Evolutionary conservation across 1,140 invertebrate genomes (phyloP).

Genomic region (Phenacoccus solenopsis): DNA sequence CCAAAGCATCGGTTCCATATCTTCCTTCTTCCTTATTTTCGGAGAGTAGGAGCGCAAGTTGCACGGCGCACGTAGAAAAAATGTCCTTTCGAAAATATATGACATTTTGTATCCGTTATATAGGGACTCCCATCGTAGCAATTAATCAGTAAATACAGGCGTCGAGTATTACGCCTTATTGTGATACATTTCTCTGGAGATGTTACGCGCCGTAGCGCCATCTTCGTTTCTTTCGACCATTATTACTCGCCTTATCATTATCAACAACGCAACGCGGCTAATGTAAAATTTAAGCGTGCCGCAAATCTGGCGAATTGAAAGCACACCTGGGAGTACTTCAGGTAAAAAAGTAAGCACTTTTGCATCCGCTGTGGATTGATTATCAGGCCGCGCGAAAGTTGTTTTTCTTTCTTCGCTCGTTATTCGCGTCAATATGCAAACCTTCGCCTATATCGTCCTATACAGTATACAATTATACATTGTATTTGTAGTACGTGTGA

Average conservation of each 20-base stretch:
- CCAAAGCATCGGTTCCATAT: background rate
- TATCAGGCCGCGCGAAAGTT: background rate
- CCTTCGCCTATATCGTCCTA: no score
- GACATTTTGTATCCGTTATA: background rate
- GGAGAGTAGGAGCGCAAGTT: background rate
- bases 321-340: background rate
- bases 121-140: background rate
- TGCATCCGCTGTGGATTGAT: background rate
- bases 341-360: background rate
- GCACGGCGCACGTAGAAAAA: background rate
- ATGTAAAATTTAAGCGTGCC: background rate
- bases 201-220: background rate
- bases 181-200: background rate
- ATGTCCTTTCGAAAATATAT: background rate
- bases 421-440: no score
- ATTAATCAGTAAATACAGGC: background rate
- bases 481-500: no score
- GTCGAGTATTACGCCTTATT: constrained; percentile 1
- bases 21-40: background rate
- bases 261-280: background rate
- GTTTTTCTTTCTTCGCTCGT: background rate
- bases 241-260: background rate
- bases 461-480: no score
- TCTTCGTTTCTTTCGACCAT: background rate
- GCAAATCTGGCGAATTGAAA: background rate